A percentile compares a stretch with the other conserved stretches of the same genome.
Evolutionary conservation across 2,113 vertebrate species (phyloP).

Genomic region (Rhombomys opimus): DNA sequence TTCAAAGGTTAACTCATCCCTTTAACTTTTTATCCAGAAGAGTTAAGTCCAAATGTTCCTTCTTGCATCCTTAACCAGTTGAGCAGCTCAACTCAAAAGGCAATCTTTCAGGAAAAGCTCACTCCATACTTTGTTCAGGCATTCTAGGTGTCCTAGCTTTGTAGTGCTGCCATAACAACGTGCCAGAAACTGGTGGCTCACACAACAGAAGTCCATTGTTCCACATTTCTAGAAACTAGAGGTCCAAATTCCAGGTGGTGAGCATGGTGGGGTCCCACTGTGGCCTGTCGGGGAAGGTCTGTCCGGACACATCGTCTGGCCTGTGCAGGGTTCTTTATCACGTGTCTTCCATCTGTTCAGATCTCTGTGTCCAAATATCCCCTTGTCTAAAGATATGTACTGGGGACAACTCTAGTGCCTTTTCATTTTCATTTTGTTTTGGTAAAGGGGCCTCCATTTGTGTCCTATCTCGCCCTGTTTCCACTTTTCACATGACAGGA

Average conservation of each 20-base stretch:
- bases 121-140: not conserved
- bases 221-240: not conserved
- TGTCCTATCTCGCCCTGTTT: not conserved
- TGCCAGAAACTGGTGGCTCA: not conserved
- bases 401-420: not conserved
- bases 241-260: not conserved
- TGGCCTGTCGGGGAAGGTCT: not conserved
- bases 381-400: not conserved
- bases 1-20: not conserved
- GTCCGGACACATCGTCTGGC: not conserved
- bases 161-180: not conserved
- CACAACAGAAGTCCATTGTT: not conserved
- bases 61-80: not conserved
- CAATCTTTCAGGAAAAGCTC: not conserved
- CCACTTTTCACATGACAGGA: too few species aligned
- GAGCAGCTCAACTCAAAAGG: not conserved
- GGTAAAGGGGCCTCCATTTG: not conserved
- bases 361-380: not conserved
- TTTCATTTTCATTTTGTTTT: not conserved
- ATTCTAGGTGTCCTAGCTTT: rapidly evolving
- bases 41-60: not conserved
- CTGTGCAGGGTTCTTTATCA: not conserved
- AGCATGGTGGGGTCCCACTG: not conserved
- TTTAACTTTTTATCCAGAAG: not conserved
- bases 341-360: not conserved